Evolutionary conservation across 2,888 invertebrate genomes (phyloP), one percentile per base, ranked within the genome.

Genomic region (Drosophila kanekoi): DNA sequence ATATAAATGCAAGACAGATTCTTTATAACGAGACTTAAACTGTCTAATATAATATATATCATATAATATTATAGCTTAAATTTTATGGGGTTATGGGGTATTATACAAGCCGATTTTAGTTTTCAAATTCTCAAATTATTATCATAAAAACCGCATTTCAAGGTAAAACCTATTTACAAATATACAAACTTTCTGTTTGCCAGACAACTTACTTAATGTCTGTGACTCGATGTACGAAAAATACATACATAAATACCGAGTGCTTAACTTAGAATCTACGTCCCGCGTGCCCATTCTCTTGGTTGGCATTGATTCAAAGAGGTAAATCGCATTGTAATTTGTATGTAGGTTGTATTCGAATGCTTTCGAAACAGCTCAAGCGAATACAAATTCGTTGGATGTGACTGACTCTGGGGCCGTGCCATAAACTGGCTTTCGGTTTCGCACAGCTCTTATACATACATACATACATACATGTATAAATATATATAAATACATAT

Each of bases 341-440:
- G 20, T 14, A n/a, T 14, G 35, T 20, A 32, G 10, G 33, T 41
- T 41, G 18, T 41, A 54, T 38, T 52, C 43, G 14, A 38, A 43
- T 37, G 48, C 48, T 61, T 67, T 61, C 44, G 62, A 72, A 72
- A 57, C 53, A 61, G 35, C 57, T 72, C 52, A 72, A 72, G 61
- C 72, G 56, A 53, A 53, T 60, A 59, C 28, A 52, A 14, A 47
- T 45, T 51, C 33, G 16, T 16, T 35, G 32, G n/a, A 23, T 14
- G 47, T 16, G 51, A 49, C 23, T 35, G n/a, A n/a, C n/a, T n/a
- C n/a, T n/a, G 48, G 37, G 10, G 23, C 14, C 14, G 10, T 33
- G 20, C 10, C 13, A 11, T 23, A 71, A 63, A 63, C 66, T 70
- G 56, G 60, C 54, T 65, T 71, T 72, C 40, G 40, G 18, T 49